Base-by-base conservation (phyloP, 2,113 vertebrate genomes). In the Sapayoa aenigma region DNA sequence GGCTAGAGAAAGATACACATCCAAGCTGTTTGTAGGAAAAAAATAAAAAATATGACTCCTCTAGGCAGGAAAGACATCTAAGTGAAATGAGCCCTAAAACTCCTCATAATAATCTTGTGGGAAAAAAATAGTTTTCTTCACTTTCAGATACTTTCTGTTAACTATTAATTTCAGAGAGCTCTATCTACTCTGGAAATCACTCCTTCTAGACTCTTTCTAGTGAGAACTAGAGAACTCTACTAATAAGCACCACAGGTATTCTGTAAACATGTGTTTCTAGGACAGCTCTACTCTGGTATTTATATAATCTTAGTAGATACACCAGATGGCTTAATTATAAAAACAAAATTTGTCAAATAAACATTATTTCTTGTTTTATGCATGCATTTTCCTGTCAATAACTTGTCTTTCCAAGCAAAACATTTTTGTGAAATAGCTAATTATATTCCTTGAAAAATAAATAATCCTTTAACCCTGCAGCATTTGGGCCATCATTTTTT, bases 321-420 rank as follows among this genome's bases (percentile, higher is more conserved):
- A 91, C n/a, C 78, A 83, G 75, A 94, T 92, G 71, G 75, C 59
- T 74, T 85, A 87, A 90, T 67, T 72, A 80, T 50, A 79, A 87
- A 72, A 93, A 47, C 17, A 92, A 41, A 52, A 56, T 41, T 87
- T 90, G 12, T 23, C 41, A 94, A 37, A 76, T 80, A 91, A 81
- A 92, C 50, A 88, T 65, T 80, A 76, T 13, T n/a, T 31, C 42
- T 67, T 83, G 14, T 33, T 92, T 94, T 47, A 75, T 50, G 74
- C 9, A 33, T n/a, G 42, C 18, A 66, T 90, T 83, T 93, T 85
- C 60, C 50, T 88, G 63, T 93, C 84, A 88, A 35, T 84, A 74
- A 33, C 27, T 76, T 47, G 6, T 68, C 60, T 80, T 88, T 92
- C 58, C 41, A 81, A 90, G 24, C 6, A 77, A 80, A 83, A 44